Conservation (phyloP, 2,113 vertebrate species). For the Callithrix jacchus region DNA sequence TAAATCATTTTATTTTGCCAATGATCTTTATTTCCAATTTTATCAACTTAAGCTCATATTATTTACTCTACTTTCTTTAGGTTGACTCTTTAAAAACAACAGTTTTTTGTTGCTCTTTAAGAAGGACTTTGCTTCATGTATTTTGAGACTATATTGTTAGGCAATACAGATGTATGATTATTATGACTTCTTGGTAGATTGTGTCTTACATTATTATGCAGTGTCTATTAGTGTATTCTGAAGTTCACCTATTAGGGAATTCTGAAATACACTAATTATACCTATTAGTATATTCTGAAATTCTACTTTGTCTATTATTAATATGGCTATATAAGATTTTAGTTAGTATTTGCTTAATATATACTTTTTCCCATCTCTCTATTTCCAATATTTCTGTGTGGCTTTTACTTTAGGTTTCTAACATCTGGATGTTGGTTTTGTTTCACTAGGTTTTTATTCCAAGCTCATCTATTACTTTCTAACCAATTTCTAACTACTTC, state of each 20-base stretch:
- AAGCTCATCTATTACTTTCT: background rate
- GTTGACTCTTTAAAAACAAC: background rate
- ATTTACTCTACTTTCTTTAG: background rate
- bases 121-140: background rate
- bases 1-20: background rate
- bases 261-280: background rate
- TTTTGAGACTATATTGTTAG: background rate
- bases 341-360: background rate
- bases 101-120: too few species aligned
- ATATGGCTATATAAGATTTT: background rate
- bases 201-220: background rate
- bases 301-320: background rate
- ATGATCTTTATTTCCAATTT: background rate
- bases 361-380: background rate
- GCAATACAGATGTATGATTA: background rate
- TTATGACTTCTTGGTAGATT: background rate
- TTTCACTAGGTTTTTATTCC: background rate
- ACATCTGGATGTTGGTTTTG: background rate
- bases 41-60: background rate
- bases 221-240: background rate
- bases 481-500: background rate
- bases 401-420: constrained; percentile 4
- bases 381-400: background rate
- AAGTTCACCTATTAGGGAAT: background rate
- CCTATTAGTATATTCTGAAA: background rate